phyloP scores from a whole-genome alignment of 2,113 vertebrate genomes.

The Phalacrocorax pelagicus region DNA sequence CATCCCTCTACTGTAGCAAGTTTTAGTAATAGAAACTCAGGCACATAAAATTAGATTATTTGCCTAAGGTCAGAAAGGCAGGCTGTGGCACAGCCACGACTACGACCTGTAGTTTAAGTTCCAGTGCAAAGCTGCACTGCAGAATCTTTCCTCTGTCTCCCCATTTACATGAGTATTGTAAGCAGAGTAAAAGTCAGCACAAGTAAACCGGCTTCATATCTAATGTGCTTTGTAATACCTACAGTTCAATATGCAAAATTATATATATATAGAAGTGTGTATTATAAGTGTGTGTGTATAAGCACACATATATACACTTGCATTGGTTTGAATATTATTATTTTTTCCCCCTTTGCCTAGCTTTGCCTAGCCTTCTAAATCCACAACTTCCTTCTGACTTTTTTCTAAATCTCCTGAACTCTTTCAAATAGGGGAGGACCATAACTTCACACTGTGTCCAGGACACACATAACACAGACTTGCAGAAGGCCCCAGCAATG shows the following conservation, averaged over 20 bases:
- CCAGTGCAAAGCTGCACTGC: not conserved
- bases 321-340: not conserved
- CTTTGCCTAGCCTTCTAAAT: not conserved
- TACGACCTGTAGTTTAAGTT: not conserved
- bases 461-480: fast-evolving
- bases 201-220: not conserved
- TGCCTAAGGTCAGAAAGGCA: not conserved
- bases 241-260: not conserved
- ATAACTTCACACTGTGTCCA: not conserved
- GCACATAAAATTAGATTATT: not conserved
- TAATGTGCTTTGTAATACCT: not conserved
- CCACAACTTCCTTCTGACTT: not conserved
- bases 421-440: not conserved
- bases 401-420: not conserved
- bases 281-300: not conserved
- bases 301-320: not conserved
- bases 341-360: not conserved
- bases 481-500: not conserved
- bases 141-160: not conserved
- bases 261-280: not conserved
- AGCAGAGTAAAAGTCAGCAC: not conserved
- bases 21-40: not conserved
- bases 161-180: not conserved
- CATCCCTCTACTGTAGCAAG: not conserved
- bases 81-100: not conserved